Base-by-base conservation (phyloP, 2,113 vertebrate genomes). In the Coryphaenoides rupestris region DNA sequence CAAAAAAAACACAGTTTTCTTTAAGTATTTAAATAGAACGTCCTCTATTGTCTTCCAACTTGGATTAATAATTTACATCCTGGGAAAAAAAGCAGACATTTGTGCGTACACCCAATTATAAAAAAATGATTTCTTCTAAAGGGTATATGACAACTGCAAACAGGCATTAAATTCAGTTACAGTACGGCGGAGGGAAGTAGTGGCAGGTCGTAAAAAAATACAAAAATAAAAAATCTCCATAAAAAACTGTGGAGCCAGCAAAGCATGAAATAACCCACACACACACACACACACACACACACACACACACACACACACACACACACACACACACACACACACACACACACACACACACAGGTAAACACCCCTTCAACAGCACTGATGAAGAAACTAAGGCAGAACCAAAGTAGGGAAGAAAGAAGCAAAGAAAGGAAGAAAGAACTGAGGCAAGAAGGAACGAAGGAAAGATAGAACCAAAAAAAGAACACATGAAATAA, bases 231-330 rank as follows among this genome's bases (percentile, higher is more conserved):
- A 80, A 72, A 77, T 73, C 74, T 80, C 86, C 77, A 82, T 83
- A 82, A 89, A n/a, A 87, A 88, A 89, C 81, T 86, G 79, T 84
- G 74, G 78, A 86, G 77, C 58, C 77, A 63, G 66, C 79, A 79
- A 79, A 72, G 84, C 87, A 77, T 89, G 89, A 90, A 91, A 90
- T 89, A 87, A 81, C 86, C 82, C 82, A 62, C 84, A 33, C 5
- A 33, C 78, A 77, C 79, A 66, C 72, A 78, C 75, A 33, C 73
- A 74, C 74, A 74, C 76, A 82, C 79, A 83, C 85, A 81, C 73
- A 62, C 73, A 3, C 24, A 3, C 24, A 3, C 24, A 3, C 24
- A 3, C 24, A 3, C 63, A 83, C 78, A 77, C 80, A 66, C 72
- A 78, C 75, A n/a, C 24, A 3, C 24, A 3, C 24, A 3, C 24